Conservation (phyloP, 2,888 invertebrate species). For the Scaptomyza parva region DNA sequence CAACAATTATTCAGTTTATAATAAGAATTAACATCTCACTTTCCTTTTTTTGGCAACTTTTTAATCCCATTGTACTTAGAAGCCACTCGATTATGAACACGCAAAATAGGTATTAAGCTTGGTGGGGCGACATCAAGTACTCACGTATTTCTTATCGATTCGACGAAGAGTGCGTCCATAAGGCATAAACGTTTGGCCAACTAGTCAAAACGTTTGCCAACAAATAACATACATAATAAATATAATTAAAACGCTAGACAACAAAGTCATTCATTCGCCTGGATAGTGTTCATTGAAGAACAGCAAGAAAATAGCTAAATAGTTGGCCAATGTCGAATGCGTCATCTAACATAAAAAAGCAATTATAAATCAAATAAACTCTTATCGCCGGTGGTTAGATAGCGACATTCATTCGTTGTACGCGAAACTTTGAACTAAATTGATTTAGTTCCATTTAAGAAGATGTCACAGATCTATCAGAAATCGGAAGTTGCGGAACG, state of each 20-base stretch:
- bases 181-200: slow-evolving; percentile 3
- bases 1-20: background rate
- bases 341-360: slow-evolving; percentile 20
- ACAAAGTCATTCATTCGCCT: slow-evolving; percentile 11
- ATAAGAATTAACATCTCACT: background rate
- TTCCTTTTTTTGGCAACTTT: background rate
- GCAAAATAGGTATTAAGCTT: slow-evolving; percentile 21
- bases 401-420: background rate
- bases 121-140: slow-evolving; percentile 25
- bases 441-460: background rate
- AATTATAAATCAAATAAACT: slow-evolving; percentile 25
- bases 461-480: slow-evolving; percentile 78
- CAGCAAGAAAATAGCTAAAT: background rate
- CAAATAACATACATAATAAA: slow-evolving; percentile 26
- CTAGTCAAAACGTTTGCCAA: background rate
- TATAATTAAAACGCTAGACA: slow-evolving; percentile 9
- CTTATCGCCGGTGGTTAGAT: slow-evolving; percentile 26
- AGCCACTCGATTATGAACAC: slow-evolving; percentile 16
- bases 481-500: slow-evolving; percentile 87
- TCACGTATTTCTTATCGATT: slow-evolving; percentile 67
- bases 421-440: background rate
- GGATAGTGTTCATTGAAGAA: slow-evolving; percentile 11
- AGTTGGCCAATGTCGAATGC: no score
- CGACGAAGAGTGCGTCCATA: background rate
- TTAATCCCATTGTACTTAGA: background rate